Evolutionary conservation across 2,113 vertebrate species (phyloP).

Genomic region (Paracanthobrama guichenoti): DNA sequence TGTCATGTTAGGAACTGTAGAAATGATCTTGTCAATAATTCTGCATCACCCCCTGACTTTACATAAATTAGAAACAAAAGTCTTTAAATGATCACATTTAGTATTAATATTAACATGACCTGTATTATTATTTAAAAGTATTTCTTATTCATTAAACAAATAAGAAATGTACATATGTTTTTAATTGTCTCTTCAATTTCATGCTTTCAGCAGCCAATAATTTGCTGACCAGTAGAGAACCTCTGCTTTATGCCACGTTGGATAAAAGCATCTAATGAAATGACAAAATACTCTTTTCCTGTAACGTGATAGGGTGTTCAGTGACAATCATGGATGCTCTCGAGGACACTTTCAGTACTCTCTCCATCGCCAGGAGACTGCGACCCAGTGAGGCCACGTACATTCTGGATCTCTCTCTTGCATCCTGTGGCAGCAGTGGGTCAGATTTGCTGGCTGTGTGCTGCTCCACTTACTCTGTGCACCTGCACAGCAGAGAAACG

Average conservation of each 20-base stretch:
- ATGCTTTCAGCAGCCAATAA: not conserved
- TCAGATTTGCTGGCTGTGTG: conserved; percentile 74
- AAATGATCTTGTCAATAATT: not conserved
- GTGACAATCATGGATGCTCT: conserved; percentile 75
- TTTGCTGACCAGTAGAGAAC: not conserved
- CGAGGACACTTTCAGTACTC: conserved; percentile 75
- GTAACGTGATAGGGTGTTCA: no score
- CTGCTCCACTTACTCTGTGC: conserved; percentile 79
- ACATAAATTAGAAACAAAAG: not conserved
- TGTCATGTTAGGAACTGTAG: not conserved
- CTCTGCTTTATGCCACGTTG: not conserved
- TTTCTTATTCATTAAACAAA: no score
- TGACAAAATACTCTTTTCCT: not conserved
- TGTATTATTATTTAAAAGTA: not conserved
- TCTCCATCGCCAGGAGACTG: conserved; percentile 78
- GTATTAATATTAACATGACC: not conserved
- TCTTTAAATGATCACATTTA: not conserved
- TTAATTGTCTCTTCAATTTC: not conserved
- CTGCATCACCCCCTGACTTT: not conserved
- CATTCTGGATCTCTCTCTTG: conserved; percentile 66
- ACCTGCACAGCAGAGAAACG: conserved; percentile 78
- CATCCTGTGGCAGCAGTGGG: conserved; percentile 62
- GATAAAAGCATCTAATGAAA: not conserved
- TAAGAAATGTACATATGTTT: not conserved
- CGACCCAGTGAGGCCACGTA: conserved; percentile 64